A percentile compares a stretch with the other conserved stretches of the same genome.
Conservation (phyloP, 2,797 vertebrate genomes). For the Botia kubotai region DNA sequence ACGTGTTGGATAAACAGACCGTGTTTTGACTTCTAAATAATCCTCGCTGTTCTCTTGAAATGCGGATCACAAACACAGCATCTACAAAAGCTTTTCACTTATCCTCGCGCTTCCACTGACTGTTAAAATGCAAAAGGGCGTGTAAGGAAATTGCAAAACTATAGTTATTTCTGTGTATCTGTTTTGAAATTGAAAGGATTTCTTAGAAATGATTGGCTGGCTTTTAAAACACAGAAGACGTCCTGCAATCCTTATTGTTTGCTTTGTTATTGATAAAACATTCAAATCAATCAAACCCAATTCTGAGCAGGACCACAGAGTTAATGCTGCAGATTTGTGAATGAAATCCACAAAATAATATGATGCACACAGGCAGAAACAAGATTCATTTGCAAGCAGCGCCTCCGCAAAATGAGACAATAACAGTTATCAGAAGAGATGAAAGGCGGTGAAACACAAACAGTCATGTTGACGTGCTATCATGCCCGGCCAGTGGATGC, state of each 20-base stretch:
- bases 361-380: background rate
- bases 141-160: slow-evolving; percentile 1
- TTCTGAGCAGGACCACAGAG: slow-evolving; percentile 29
- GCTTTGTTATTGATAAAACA: slow-evolving; percentile 12
- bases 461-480: slow-evolving; percentile 35
- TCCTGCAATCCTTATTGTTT: background rate
- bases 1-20: slow-evolving; percentile 11
- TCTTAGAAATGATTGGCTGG: background rate
- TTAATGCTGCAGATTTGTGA: background rate
- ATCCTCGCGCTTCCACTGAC: background rate
- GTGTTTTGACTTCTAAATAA: slow-evolving; percentile 17
- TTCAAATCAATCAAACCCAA: slow-evolving; percentile 16
- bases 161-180: background rate
- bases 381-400: background rate
- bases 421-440: slow-evolving; percentile 26
- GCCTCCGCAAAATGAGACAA: background rate
- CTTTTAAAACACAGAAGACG: no score
- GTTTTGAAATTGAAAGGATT: background rate
- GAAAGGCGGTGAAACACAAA: background rate
- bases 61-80: slow-evolving; percentile 17
- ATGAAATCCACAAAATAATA: slow-evolving; percentile 33
- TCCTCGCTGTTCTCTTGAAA: slow-evolving; percentile 1
- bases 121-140: background rate
- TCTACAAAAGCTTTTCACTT: slow-evolving; percentile 4
- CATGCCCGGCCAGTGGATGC: slow-evolving; percentile 38